Evolutionary conservation across 2,113 vertebrate species (phyloP).

Genomic region (Meles meles): DNA sequence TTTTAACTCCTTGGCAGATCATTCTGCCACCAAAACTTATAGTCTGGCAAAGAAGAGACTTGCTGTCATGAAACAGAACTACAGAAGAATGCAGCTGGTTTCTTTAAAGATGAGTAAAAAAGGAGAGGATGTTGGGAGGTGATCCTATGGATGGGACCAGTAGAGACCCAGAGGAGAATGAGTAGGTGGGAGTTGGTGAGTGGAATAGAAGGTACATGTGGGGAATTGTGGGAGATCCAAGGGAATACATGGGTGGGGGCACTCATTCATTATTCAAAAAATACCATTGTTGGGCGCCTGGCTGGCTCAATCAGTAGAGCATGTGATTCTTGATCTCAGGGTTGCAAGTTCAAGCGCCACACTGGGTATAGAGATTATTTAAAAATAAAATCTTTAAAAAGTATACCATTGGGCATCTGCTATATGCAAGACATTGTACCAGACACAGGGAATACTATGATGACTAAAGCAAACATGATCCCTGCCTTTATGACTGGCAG

Average conservation of each 20-base stretch:
- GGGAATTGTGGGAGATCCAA: constrained; percentile 31
- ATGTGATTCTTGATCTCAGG: background rate
- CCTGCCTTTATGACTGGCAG: background rate
- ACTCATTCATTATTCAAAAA: constrained; percentile 50
- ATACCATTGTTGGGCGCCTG: background rate
- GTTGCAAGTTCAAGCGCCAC: background rate
- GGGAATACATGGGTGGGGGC: background rate
- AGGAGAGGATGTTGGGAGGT: background rate
- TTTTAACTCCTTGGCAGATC: background rate
- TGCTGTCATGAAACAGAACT: background rate
- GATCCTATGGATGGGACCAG: background rate
- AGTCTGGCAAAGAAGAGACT: constrained; percentile 25
- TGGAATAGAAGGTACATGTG: background rate
- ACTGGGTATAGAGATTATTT: background rate
- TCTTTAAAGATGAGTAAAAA: constrained; percentile 35
- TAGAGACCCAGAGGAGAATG: background rate
- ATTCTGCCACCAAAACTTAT: background rate
- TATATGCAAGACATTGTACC: constrained; percentile 18
- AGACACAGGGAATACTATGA: constrained; percentile 11
- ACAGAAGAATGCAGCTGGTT: background rate
- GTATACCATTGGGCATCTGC: background rate
- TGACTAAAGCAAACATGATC: constrained; percentile 28
- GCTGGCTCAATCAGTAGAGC: background rate
- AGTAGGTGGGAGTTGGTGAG: background rate
- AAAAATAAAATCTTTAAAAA: background rate